These are phyloP conservation scores for Drosophila pachea DNA, from an alignment of 1,140 invertebrate species.

Conservation along the genomic window DNA sequence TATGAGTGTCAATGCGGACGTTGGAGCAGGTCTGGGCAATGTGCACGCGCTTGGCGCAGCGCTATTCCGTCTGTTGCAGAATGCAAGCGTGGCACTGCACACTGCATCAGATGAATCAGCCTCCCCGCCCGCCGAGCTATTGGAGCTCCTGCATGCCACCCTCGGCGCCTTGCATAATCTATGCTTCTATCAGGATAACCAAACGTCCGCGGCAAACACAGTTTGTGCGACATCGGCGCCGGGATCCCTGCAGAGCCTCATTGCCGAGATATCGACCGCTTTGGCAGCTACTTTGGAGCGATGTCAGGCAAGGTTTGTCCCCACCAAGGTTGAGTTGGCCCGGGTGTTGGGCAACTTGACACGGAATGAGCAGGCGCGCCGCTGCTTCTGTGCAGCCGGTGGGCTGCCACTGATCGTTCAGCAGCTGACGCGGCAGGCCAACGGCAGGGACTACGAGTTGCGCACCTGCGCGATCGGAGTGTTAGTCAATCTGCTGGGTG, in stretches of 20 bases:
- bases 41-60: slow-evolving; percentile 70
- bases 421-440: slow-evolving; percentile 54
- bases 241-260: slow-evolving; percentile 65
- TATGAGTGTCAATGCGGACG: slow-evolving; percentile 85
- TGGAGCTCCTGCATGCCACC: slow-evolving; percentile 75
- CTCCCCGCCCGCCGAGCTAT: slow-evolving; percentile 44
- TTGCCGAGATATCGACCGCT: slow-evolving; percentile 56
- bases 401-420: slow-evolving; percentile 69
- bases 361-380: slow-evolving; percentile 70
- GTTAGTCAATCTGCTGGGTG: slow-evolving; percentile 75
- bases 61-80: slow-evolving; percentile 54
- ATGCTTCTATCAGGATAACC: slow-evolving; percentile 76
- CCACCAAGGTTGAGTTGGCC: slow-evolving; percentile 71
- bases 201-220: background rate
- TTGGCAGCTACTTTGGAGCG: slow-evolving; percentile 51
- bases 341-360: slow-evolving; percentile 79
- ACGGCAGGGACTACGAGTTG: slow-evolving; percentile 69
- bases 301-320: slow-evolving; percentile 33
- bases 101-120: slow-evolving; percentile 11
- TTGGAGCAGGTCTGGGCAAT: slow-evolving; percentile 81
- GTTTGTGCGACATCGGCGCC: slow-evolving; percentile 12
- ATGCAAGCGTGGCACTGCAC: slow-evolving; percentile 3
- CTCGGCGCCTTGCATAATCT: slow-evolving; percentile 76
- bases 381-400: slow-evolving; percentile 68
- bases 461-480: slow-evolving; percentile 76